Evolutionary conservation across 1,140 invertebrate genomes (phyloP).

Genomic region (Caenorhabditis remanei): DNA sequence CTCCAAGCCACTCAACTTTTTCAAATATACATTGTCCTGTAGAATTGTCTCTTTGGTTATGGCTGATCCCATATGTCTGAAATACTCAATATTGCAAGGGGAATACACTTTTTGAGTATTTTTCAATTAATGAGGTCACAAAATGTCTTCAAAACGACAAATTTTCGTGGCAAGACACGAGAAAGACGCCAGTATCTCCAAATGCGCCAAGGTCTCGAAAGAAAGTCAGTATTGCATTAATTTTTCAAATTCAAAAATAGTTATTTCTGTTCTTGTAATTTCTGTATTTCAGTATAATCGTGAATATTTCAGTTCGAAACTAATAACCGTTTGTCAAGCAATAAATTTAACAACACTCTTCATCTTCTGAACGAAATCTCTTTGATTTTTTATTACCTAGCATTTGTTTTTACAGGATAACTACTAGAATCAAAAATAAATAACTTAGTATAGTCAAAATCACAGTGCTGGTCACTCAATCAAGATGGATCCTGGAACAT

Average conservation of each 20-base stretch:
- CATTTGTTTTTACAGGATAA: neutral
- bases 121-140: slow-evolving; percentile 3
- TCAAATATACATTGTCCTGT: slow-evolving; percentile 55
- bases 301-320: too few species aligned
- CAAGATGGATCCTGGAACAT: neutral
- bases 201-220: neutral
- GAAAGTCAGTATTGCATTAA: neutral
- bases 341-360: too few species aligned
- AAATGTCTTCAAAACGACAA: neutral
- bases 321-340: too few species aligned
- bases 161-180: slow-evolving; percentile 6
- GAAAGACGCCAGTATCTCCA: neutral
- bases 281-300: too few species aligned
- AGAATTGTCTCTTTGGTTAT: slow-evolving; percentile 57
- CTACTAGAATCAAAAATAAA: neutral
- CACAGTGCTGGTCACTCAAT: slow-evolving; percentile 17
- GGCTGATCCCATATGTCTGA: slow-evolving; percentile 59
- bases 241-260: neutral
- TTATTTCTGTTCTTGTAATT: neutral
- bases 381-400: too few species aligned
- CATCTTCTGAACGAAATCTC: too few species aligned
- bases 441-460: neutral
- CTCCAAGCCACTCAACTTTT: slow-evolving; percentile 57
- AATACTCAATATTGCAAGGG: neutral
- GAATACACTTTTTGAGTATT: neutral